Conservation (phyloP, 2,888 invertebrate genomes). For the Pycnomerus fuliginosus region DNA sequence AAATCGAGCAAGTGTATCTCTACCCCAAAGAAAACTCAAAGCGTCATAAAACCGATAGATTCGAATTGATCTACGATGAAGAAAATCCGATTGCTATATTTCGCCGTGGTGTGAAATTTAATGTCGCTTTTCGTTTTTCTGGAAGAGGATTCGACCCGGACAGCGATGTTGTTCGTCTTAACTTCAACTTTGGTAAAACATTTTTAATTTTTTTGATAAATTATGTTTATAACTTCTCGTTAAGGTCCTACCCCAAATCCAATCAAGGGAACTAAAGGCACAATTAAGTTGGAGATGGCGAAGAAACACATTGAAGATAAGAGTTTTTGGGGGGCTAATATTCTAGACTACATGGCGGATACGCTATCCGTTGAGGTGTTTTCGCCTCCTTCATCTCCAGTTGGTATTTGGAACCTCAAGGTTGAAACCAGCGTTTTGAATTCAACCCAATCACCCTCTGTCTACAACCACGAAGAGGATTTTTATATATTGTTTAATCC, state of each 20-base stretch:
- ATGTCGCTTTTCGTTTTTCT: conserved; percentile 64
- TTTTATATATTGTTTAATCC: conserved; percentile 81
- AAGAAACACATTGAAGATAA: conserved; percentile 34
- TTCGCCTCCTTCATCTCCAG: conserved; percentile 63
- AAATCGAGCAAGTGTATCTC: conserved; percentile 62
- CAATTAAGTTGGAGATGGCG: conserved; percentile 40
- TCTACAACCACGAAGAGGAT: conserved; percentile 64
- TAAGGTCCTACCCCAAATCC: conserved; percentile 56
- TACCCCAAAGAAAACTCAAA: conserved; percentile 70
- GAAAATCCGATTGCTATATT: conserved; percentile 63
- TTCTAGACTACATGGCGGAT: conserved; percentile 42
- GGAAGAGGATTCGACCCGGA: conserved; percentile 61
- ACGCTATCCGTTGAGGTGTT: conserved; percentile 54
- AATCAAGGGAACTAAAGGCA: conserved; percentile 58
- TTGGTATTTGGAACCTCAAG: conserved; percentile 68
- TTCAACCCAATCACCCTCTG: conserved; percentile 48
- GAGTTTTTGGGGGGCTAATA: conserved; percentile 46
- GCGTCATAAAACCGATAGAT: conserved; percentile 68
- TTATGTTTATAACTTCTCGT: conserved; percentile 2
- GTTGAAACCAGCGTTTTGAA: conserved; percentile 60
- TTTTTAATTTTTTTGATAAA: conserved; percentile 6
- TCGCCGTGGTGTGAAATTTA: conserved; percentile 72
- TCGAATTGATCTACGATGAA: conserved; percentile 66
- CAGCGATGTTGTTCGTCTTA: conserved; percentile 64
- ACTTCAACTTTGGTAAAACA: conserved; percentile 65